Evolutionary conservation across 2,888 invertebrate species (phyloP).

Genomic region (Atethmia centrago): DNA sequence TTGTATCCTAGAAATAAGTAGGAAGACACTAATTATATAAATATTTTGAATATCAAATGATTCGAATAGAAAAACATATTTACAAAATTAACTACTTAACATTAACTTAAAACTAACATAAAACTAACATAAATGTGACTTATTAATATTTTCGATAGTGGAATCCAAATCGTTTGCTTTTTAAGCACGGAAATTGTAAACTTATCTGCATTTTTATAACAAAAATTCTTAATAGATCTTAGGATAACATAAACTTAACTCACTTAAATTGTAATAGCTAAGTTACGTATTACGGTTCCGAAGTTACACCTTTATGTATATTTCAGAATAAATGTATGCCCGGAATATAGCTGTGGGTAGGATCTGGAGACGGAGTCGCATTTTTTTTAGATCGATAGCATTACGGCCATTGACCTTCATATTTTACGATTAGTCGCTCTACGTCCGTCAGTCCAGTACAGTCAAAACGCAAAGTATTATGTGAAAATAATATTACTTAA

Average conservation of each 20-base stretch:
- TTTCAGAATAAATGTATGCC: background rate
- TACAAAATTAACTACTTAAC: slow-evolving; percentile 61
- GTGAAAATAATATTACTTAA: too few relatives aligned
- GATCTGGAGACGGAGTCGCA: too few relatives aligned
- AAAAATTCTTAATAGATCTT: background rate
- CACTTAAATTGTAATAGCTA: background rate
- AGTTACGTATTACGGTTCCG: slow-evolving; percentile 1
- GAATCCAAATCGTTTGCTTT: slow-evolving; percentile 70
- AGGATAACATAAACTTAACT: background rate
- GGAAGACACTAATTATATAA: slow-evolving; percentile 21
- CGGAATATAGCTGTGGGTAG: too few relatives aligned
- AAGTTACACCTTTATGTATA: background rate
- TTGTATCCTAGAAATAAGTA: slow-evolving; percentile 31
- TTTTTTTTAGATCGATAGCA: too few relatives aligned
- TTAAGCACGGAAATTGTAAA: slow-evolving; percentile 34
- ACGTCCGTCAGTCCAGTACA: too few relatives aligned
- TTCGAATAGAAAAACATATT: slow-evolving; percentile 41
- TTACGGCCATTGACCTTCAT: too few relatives aligned
- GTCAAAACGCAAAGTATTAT: too few relatives aligned
- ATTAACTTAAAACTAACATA: slow-evolving; percentile 40
- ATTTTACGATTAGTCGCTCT: too few relatives aligned
- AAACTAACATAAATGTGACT: slow-evolving; percentile 5
- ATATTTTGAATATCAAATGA: slow-evolving; percentile 7
- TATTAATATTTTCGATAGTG: slow-evolving; percentile 74
- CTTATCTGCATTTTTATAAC: slow-evolving; percentile 8